Percentiles rank a stretch among this genome's conserved stretches.
These are phyloP conservation scores for Drosophila orosa DNA, from an alignment of 1,140 invertebrate genomes.

Conservation along the genomic window DNA sequence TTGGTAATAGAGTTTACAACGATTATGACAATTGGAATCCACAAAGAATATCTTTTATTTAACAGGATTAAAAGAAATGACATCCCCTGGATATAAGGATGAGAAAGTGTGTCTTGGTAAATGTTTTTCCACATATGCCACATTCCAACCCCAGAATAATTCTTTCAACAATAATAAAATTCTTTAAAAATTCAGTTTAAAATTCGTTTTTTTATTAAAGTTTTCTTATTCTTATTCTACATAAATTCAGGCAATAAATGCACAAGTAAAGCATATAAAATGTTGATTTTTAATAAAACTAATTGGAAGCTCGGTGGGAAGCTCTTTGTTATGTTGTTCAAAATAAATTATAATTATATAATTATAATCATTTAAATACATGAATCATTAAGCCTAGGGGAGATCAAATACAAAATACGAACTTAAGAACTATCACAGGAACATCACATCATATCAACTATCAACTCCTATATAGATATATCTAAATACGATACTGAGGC, in stretches of 20 bases:
- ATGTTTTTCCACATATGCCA: too few species aligned
- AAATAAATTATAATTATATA: conserved; percentile 45
- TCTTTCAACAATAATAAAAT: not conserved
- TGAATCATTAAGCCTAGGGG: conserved; percentile 50
- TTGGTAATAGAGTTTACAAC: not conserved
- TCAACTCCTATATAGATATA: conserved; percentile 27
- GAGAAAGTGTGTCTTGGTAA: not conserved
- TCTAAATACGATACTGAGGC: conserved; percentile 41
- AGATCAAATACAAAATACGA: conserved; percentile 66
- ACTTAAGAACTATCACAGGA: conserved; percentile 82
- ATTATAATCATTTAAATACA: conserved; percentile 12
- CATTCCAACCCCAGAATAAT: not conserved
- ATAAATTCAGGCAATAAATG: conserved; percentile 26
- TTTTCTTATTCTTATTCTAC: conserved; percentile 13
- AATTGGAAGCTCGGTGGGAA: conserved; percentile 68
- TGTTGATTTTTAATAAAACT: conserved; percentile 14
- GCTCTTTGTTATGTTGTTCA: conserved; percentile 35
- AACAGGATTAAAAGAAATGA: not conserved
- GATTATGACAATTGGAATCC: not conserved
- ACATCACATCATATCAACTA: conserved; percentile 73
- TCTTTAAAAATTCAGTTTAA: not conserved
- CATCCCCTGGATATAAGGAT: rapidly evolving
- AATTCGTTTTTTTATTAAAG: conserved; percentile 8
- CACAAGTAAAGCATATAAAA: conserved; percentile 16
- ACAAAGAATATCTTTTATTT: not conserved